phyloP scores from a whole-genome alignment of 2,797 vertebrate species.

The Heterohyrax brucei region DNA sequence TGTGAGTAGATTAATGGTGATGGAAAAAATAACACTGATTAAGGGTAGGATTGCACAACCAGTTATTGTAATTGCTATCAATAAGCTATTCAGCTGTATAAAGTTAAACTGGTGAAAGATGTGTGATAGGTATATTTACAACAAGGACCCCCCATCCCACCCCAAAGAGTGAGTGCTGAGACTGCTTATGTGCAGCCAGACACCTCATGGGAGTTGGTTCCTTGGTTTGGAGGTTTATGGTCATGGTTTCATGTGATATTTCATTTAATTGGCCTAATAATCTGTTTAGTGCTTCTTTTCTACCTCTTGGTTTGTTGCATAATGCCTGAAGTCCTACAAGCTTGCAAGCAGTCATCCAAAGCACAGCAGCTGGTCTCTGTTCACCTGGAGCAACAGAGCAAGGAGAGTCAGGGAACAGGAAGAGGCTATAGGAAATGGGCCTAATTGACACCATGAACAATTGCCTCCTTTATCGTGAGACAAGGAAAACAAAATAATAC shows the following conservation, averaged over 20 bases:
- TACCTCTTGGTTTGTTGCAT: neutral
- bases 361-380: neutral
- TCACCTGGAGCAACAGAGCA: neutral
- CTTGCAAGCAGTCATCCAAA: neutral
- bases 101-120: neutral
- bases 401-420: neutral
- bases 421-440: neutral
- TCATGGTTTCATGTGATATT: neutral
- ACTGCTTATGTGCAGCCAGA: neutral
- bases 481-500: neutral
- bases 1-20: neutral
- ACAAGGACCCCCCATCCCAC: neutral
- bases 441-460: neutral
- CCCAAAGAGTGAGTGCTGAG: neutral
- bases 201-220: neutral
- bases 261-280: neutral
- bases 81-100: neutral
- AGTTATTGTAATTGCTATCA: neutral
- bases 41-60: no score
- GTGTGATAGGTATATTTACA: neutral
- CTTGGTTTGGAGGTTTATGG: neutral
- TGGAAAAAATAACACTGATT: neutral
- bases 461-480: neutral
- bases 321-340: no score
- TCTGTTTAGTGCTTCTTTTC: neutral